Evolutionary conservation across 1,140 invertebrate species (phyloP), one percentile per base, ranked within the genome.

Genomic region (Eufriesea mexicana): DNA sequence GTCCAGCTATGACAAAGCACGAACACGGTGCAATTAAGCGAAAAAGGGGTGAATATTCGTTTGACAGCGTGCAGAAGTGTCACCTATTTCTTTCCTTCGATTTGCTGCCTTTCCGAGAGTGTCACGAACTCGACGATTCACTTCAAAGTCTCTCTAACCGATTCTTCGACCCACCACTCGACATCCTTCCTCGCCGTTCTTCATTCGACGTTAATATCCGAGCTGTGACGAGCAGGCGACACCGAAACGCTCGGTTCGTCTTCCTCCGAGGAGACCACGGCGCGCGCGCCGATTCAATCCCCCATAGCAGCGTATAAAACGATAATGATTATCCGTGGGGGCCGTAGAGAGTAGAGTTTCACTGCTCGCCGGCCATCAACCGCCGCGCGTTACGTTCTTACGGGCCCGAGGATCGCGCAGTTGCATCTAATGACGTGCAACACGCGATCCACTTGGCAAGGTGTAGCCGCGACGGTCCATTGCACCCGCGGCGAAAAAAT

Each of bases 391-490:
- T 57, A 57, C 51, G 51, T 57, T 57, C 28, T 42, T 55, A 72
- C 51, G 12, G 35, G 35, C 35, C 35, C 1, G 51, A 12, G 59
- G 71, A 86, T 75, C 83, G 79, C 47, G 67, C n/a, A 81, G 72
- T 77, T 42, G 74, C 72, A 68, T 77, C 80, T 86, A 86, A 86
- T 86, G 84, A 86, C 85, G 83, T 78, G 83, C 83, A 82, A 82
- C 83, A 86, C 85, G 85, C 83, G 74, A 82, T 85, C 61, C 79
- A 77, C 74, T 76, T 77, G 62, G 73, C 49, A 45, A 54, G 35
- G 55, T 70, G 55, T 75, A 75, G 18, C 25, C n/a, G 23, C 18
- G 70, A 75, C 82, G 85, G 85, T 84, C 77, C 72, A 84, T 84
- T 72, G 83, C 85, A 64, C 72, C 45, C 49, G 75, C 42, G 25